Percentiles rank a stretch among this genome's conserved stretches.
These are phyloP conservation scores for Zosterops borbonicus DNA, from an alignment of 2,113 vertebrate species.

Conservation along the genomic window DNA sequence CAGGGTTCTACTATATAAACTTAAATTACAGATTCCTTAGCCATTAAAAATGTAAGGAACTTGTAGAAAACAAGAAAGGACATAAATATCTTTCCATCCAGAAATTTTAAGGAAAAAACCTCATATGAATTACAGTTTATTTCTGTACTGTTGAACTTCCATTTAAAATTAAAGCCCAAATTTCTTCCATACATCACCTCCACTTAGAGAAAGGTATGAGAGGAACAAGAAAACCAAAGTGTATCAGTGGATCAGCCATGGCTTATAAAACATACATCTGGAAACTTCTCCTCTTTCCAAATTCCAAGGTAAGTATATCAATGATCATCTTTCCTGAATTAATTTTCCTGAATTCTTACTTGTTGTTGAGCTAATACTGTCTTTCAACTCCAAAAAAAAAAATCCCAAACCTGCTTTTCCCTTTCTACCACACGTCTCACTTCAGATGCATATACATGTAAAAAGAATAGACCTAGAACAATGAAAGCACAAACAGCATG, in stretches of 20 bases:
- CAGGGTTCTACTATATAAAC: background rate
- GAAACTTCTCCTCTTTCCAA: background rate
- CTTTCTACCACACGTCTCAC: background rate
- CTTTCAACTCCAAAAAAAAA: background rate
- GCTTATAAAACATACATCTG: background rate
- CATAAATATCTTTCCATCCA: background rate
- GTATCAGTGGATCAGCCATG: background rate
- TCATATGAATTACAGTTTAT: background rate
- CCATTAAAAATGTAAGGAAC: background rate
- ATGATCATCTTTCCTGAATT: background rate
- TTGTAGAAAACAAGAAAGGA: background rate
- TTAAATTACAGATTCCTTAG: background rate
- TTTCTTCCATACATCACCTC: background rate
- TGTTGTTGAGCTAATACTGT: background rate
- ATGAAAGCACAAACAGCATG: background rate
- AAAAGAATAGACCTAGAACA: background rate
- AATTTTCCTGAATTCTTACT: background rate
- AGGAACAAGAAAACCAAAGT: background rate
- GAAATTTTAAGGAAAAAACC: background rate
- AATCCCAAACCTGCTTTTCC: background rate
- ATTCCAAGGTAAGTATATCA: background rate
- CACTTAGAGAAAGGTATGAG: background rate
- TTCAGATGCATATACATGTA: background rate
- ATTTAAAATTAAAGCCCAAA: background rate
- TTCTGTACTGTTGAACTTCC: background rate